These are phyloP conservation scores for Carpatolechia fugitivella DNA, from an alignment of 2,888 invertebrate genomes.

Conservation along the genomic window DNA sequence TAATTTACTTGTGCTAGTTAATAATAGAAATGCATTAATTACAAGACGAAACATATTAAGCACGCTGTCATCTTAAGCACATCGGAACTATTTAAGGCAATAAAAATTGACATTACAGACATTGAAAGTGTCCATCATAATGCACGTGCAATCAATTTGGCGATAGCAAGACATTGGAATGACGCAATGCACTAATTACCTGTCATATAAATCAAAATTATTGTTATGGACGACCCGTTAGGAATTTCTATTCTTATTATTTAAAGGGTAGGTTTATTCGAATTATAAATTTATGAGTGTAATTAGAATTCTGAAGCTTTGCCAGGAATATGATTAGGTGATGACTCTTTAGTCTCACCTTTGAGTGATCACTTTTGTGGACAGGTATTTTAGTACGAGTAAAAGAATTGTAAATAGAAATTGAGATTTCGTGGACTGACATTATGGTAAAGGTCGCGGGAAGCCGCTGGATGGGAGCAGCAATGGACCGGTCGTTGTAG, in stretches of 20 bases:
- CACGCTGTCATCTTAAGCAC: too few relatives aligned
- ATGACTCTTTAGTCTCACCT: background rate
- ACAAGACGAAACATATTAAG: too few relatives aligned
- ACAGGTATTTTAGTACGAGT: too few relatives aligned
- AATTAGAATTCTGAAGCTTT: background rate
- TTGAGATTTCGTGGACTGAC: too few relatives aligned
- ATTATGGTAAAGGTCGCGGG: too few relatives aligned
- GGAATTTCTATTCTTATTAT: background rate
- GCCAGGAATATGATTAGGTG: background rate
- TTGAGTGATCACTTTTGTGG: too few relatives aligned
- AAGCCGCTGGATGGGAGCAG: too few relatives aligned
- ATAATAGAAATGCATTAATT: too few relatives aligned
- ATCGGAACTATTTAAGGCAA: background rate
- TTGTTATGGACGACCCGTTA: background rate
- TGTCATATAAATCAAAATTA: conserved; percentile 2
- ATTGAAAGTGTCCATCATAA: background rate
- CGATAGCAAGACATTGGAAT: background rate
- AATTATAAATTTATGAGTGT: background rate
- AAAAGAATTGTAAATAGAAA: too few relatives aligned
- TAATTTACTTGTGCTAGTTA: too few relatives aligned
- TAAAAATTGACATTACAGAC: background rate
- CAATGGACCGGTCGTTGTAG: too few relatives aligned
- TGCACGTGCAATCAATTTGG: background rate
- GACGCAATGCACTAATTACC: background rate
- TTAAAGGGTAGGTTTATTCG: background rate